Conservation (phyloP, 2,888 invertebrate species). For the Minunthozetes semirufus region DNA sequence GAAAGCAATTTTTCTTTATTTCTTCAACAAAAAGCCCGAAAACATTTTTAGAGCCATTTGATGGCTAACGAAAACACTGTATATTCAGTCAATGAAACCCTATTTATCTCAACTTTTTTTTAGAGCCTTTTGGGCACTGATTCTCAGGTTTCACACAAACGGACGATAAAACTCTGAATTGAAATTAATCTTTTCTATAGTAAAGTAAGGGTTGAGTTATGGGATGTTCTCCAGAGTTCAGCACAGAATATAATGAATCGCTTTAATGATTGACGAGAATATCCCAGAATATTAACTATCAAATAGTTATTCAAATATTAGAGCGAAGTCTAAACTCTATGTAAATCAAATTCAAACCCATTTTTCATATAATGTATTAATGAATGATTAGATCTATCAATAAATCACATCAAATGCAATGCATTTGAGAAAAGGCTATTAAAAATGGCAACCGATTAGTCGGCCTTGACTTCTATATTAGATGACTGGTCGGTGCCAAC, state of each 20-base stretch:
- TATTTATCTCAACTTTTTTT: not conserved
- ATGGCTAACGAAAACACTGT: not conserved
- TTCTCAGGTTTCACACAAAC: not conserved
- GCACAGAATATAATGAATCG: no score
- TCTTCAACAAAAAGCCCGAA: not conserved
- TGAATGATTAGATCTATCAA: not conserved
- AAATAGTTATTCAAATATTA: no score
- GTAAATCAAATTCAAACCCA: not conserved
- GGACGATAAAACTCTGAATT: not conserved
- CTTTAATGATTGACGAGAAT: no score
- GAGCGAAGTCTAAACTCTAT: no score
- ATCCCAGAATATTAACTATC: no score
- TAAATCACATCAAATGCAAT: not conserved
- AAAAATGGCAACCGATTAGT: not conserved
- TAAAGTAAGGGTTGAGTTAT: no score
- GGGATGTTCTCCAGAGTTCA: no score
- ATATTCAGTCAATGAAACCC: not conserved
- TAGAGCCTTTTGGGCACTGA: no score
- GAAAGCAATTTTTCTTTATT: slow-evolving; percentile 26
- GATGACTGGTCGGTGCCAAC: slow-evolving; percentile 14
- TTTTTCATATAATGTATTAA: not conserved
- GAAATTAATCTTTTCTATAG: no score
- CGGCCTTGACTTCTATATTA: slow-evolving; percentile 25
- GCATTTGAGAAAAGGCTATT: not conserved
- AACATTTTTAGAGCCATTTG: not conserved